Base-by-base conservation (phyloP, 1,140 invertebrate species). In the Bursaphelenchus mucronatus region DNA sequence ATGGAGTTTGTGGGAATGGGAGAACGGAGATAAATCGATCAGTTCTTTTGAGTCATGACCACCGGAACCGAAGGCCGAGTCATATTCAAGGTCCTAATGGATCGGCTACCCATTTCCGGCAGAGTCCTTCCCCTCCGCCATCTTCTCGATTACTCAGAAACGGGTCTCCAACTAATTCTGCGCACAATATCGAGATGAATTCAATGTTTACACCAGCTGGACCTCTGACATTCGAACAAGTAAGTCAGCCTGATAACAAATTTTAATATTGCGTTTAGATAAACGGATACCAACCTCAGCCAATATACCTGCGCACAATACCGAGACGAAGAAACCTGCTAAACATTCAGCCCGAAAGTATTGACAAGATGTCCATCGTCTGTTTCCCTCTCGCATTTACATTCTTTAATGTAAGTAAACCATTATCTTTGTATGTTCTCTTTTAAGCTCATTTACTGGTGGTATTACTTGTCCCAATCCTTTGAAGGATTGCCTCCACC, bases 321-420 rank as follows among this genome's bases (percentile, higher is more conserved):
- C 13, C 40, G 46, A 13, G 39, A 41, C 54, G 52, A 21, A 17
- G 46, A 49, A 69, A 67, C 50, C 64, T 10, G 61, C 51, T 45
- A 8, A 39, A 64, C 17, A 68, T 79, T 19, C 67, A 75, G 45
- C 77, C 78, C 15, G 78, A 79, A 53, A 69, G 64, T n/a, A 73
- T 79, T 41, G 78, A 79, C 66, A 81, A 81, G 47, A 55, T 81
- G 13, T 73, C 68, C n/a, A 79, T 81, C 43, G 78, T 79, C n/a
- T 61, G 62, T 19, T 79, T 79, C 51, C 78, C 78, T 10, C 47
- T 79, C 43, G 71, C 83, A 7, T 75, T 76, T 53, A 72, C 68
- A 44, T 61, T 76, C 13, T 74, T 74, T 53, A 76, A 73, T 70
- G 71, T 75, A 50, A 67, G 59, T 59, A 43, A 45, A 46, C 11